Evolutionary conservation across 1,140 invertebrate species (phyloP).

Genomic region (Caenorhabditis tropicalis): DNA sequence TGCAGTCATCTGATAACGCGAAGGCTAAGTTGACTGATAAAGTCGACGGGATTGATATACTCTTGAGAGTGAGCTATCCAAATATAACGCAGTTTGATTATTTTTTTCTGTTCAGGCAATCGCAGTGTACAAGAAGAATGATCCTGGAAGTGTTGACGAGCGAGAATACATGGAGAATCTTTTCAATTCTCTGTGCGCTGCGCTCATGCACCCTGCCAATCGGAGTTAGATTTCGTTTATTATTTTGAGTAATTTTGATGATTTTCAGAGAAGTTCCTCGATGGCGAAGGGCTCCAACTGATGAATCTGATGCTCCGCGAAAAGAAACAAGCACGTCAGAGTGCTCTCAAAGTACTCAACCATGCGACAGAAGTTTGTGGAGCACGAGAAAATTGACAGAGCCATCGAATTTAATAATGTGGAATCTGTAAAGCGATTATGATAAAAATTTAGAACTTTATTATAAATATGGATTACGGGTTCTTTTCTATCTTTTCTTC

Average conservation of each 20-base stretch:
- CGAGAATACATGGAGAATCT: constrained; percentile 98
- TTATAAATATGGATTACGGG: too few relatives aligned
- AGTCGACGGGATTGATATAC: constrained; percentile 91
- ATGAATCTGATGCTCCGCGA: constrained; percentile 97
- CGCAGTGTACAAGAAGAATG: constrained; percentile 88
- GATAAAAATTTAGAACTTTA: too few relatives aligned
- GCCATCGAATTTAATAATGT: constrained; percentile 92
- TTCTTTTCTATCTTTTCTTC: too few relatives aligned
- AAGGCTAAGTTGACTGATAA: constrained; percentile 83
- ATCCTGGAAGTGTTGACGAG: constrained; percentile 88
- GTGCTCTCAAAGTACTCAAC: constrained; percentile 91
- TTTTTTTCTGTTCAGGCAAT: constrained; percentile 74
- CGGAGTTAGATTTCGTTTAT: constrained; percentile 74
- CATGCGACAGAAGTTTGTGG: constrained; percentile 95
- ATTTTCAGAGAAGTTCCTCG: constrained; percentile 80
- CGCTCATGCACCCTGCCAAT: constrained; percentile 86
- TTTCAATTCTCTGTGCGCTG: constrained; percentile 92
- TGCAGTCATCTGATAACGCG: constrained; percentile 85
- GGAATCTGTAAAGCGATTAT: too few relatives aligned
- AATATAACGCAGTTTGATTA: neutral
- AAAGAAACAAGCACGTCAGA: constrained; percentile 93
- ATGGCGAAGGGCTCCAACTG: constrained; percentile 91
- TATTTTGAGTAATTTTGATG: neutral
- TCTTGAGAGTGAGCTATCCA: constrained; percentile 82
- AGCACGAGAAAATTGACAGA: constrained; percentile 96